Conservation (phyloP, 2,888 invertebrate species). For the Oligia latruncula region DNA sequence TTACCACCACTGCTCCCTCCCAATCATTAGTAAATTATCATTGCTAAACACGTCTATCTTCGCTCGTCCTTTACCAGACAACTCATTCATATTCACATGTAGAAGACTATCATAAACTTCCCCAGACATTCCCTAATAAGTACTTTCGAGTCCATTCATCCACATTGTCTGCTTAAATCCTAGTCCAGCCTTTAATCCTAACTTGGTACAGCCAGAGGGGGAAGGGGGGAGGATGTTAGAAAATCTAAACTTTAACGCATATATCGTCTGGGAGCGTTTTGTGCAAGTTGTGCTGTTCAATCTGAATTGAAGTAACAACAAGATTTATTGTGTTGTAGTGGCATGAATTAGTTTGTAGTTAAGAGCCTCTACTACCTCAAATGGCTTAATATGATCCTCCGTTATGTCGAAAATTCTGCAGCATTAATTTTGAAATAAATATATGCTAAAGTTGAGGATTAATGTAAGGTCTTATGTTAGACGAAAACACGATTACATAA, state of each 20-base stretch:
- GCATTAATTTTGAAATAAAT: too few relatives aligned
- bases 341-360: constrained; percentile 37
- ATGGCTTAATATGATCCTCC: too few relatives aligned
- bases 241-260: constrained; percentile 69
- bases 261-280: constrained; percentile 69
- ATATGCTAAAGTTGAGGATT: too few relatives aligned
- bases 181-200: constrained; percentile 58
- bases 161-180: constrained; percentile 45
- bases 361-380: too few relatives aligned
- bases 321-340: constrained; percentile 47
- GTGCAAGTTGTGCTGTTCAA: constrained; percentile 46
- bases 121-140: constrained; percentile 43
- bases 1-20: too few relatives aligned
- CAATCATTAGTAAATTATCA: too few relatives aligned
- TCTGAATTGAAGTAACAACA: constrained; percentile 46
- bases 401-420: too few relatives aligned
- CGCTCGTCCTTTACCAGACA: neutral
- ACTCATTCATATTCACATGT: constrained; percentile 31
- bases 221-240: constrained; percentile 26
- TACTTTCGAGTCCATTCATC: constrained; percentile 29
- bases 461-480: too few relatives aligned
- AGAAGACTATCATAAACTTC: constrained; percentile 19
- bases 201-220: constrained; percentile 41
- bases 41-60: neutral
- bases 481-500: too few relatives aligned